Evolutionary conservation across 2,113 vertebrate species (phyloP).

Genomic region (Drymodes brunneopygia): DNA sequence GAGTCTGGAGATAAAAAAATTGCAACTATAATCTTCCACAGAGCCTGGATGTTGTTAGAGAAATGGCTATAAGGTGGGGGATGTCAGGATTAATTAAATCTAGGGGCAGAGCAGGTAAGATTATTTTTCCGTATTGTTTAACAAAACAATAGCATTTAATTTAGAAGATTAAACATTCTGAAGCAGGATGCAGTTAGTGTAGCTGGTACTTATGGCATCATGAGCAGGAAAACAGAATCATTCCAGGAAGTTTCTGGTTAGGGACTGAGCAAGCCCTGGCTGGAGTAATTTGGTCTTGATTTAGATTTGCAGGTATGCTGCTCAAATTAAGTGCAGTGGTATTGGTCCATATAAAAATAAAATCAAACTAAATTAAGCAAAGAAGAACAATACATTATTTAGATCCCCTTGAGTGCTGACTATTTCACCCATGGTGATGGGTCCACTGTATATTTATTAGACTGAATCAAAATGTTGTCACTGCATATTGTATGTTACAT

Average conservation of each 20-base stretch:
- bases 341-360: neutral
- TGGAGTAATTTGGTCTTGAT: neutral
- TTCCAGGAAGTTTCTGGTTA: neutral
- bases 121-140: neutral
- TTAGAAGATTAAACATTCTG: neutral
- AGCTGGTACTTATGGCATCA: neutral
- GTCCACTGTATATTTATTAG: neutral
- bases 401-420: neutral
- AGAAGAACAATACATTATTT: neutral
- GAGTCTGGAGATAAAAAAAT: neutral
- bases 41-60: neutral
- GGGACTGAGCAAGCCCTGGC: neutral
- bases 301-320: neutral
- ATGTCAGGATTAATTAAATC: neutral
- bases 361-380: neutral
- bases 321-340: neutral
- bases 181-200: neutral
- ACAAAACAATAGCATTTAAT: neutral
- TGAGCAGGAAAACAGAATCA: rapidly evolving
- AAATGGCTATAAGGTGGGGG: neutral
- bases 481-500: too few relatives aligned
- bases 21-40: neutral
- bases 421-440: neutral
- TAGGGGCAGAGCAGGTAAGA: neutral
- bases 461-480: neutral